phyloP scores from a whole-genome alignment of 2,113 vertebrate genomes.

The Pavo muticus region DNA sequence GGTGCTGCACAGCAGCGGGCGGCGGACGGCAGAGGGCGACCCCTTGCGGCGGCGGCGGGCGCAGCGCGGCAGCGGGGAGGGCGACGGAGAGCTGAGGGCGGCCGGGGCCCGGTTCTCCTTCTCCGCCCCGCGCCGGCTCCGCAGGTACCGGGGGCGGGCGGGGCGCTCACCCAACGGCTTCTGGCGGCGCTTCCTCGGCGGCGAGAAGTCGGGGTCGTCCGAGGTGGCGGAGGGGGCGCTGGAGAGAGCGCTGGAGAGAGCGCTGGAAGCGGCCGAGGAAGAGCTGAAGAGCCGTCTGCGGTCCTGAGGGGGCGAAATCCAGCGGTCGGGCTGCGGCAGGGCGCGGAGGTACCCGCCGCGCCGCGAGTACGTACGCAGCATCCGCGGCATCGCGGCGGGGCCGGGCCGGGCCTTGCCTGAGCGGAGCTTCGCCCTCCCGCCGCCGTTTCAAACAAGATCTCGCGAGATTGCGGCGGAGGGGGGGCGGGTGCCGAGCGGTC shows the following conservation, averaged over 20 bases:
- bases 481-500: neutral
- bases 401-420: neutral
- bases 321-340: neutral
- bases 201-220: slow-evolving; percentile 62
- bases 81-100: neutral
- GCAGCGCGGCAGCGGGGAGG: neutral
- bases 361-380: slow-evolving; percentile 73
- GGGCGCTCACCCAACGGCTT: neutral
- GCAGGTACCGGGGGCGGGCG: neutral
- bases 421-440: neutral
- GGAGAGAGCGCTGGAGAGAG: neutral
- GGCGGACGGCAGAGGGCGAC: neutral
- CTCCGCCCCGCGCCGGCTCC: neutral
- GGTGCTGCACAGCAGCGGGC: slow-evolving; percentile 74
- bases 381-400: slow-evolving; percentile 1
- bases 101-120: neutral
- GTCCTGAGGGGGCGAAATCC: slow-evolving; percentile 66
- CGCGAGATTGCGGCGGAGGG: neutral
- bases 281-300: slow-evolving; percentile 67
- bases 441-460: neutral
- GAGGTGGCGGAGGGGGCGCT: neutral
- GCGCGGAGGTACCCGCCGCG: neutral
- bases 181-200: fast-evolving
- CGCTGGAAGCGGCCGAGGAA: neutral
- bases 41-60: neutral